Evolutionary conservation across 2,888 invertebrate species (phyloP).

Genomic region (Tenthredo livida): DNA sequence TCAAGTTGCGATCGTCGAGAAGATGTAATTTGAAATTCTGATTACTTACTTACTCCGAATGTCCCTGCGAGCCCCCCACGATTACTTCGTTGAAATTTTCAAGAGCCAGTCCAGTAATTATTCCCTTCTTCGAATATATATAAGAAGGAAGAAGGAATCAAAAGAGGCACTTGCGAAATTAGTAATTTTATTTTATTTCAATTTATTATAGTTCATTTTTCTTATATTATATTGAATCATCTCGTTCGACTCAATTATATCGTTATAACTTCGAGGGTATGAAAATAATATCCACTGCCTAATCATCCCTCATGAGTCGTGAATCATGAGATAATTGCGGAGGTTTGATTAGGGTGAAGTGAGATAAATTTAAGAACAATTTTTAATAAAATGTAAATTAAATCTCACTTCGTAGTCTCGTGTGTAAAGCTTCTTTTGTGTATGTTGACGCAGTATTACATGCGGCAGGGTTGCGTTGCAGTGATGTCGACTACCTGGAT

Average conservation of each 20-base stretch:
- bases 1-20: not conserved
- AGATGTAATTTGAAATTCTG: conserved; percentile 37
- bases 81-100: conserved; percentile 29
- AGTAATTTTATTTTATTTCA: not conserved
- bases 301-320: too few species aligned
- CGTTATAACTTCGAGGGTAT: not conserved
- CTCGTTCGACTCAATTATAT: too few species aligned
- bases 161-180: not conserved
- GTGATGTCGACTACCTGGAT: conserved; percentile 93
- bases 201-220: not conserved
- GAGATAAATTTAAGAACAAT: not conserved
- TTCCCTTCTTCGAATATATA: not conserved
- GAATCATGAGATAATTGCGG: too few species aligned
- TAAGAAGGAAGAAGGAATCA: not conserved
- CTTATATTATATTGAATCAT: too few species aligned
- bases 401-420: not conserved
- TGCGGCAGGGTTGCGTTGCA: conserved; percentile 90
- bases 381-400: not conserved
- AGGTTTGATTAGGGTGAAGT: too few species aligned
- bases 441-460: conserved; percentile 74
- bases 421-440: conserved; percentile 58
- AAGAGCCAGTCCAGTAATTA: conserved; percentile 4
- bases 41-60: not conserved
- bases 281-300: not conserved
- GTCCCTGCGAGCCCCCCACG: not conserved